A percentile compares a stretch with the other conserved stretches of the same genome.
Conservation (phyloP, 2,797 vertebrate genomes). For the Sebastes hubbsi region DNA sequence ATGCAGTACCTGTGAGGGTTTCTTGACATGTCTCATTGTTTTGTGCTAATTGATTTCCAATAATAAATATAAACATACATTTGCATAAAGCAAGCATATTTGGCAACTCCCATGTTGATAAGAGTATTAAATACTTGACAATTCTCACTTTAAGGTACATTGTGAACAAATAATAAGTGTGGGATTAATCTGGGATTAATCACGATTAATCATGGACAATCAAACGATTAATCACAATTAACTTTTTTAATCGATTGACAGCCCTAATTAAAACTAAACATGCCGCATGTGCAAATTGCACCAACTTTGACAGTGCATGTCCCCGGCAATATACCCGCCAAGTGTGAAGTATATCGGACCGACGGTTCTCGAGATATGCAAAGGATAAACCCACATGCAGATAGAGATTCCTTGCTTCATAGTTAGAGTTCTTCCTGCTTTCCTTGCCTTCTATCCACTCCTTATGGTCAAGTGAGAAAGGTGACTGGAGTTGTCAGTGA, state of each 20-base stretch:
- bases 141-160: too few species aligned
- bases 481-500: slow-evolving; percentile 29
- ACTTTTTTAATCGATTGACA: too few species aligned
- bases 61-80: too few species aligned
- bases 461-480: slow-evolving; percentile 28
- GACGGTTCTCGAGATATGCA: background rate
- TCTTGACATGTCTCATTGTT: rapidly evolving
- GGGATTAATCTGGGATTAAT: too few species aligned
- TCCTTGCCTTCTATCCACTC: background rate
- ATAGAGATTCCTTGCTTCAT: background rate
- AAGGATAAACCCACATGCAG: background rate
- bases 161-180: too few species aligned
- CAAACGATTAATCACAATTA: too few species aligned
- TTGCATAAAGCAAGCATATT: too few species aligned
- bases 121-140: too few species aligned
- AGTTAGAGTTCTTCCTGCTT: background rate
- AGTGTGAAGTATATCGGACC: background rate
- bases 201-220: too few species aligned
- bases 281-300: background rate
- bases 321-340: background rate
- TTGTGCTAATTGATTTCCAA: too few species aligned
- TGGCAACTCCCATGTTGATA: too few species aligned
- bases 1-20: too few species aligned
- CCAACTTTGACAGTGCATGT: background rate
- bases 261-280: background rate